Conservation (phyloP, 2,113 vertebrate species). For the Crypturellus undulatus region DNA sequence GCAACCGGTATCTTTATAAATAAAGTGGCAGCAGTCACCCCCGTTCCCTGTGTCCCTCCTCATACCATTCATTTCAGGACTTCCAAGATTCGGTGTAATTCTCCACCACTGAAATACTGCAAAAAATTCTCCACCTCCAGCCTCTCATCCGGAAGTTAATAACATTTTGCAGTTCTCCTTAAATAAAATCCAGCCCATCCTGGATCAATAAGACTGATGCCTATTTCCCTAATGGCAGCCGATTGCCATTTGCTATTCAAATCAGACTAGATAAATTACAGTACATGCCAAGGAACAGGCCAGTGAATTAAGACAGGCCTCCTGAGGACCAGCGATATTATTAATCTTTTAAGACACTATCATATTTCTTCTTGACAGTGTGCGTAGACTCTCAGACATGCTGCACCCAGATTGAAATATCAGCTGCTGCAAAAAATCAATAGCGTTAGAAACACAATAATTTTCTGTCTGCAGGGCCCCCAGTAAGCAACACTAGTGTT, state of each 20-base stretch:
- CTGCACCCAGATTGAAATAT: conserved; percentile 90
- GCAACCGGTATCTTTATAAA: conserved; percentile 24
- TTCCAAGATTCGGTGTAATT: conserved; percentile 65
- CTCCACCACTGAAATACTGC: conserved; percentile 5
- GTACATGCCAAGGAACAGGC: conserved; percentile 90
- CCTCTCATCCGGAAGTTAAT: conserved; percentile 82
- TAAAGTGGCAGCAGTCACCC: conserved; percentile 6
- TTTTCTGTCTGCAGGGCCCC: conserved; percentile 82
- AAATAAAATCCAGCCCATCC: conserved; percentile 87
- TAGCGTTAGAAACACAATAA: conserved; percentile 86
- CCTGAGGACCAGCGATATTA: conserved; percentile 87
- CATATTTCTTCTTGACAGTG: conserved; percentile 90
- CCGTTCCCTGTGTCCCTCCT: background rate
- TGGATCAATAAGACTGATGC: conserved; percentile 90
- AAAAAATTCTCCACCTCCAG: conserved; percentile 70
- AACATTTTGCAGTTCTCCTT: conserved; percentile 85
- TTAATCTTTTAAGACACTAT: conserved; percentile 93
- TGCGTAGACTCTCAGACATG: conserved; percentile 86
- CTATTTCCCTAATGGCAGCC: conserved; percentile 90
- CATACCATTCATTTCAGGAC: background rate
- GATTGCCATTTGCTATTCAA: conserved; percentile 91
- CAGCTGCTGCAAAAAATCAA: conserved; percentile 88
- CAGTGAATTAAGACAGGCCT: conserved; percentile 91
- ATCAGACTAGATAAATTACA: conserved; percentile 91
- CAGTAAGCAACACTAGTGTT: conserved; percentile 70